A percentile compares a stretch with the other conserved stretches of the same genome.
Conservation (phyloP, 2,797 vertebrate genomes). For the Enteromius trimaculatus region DNA sequence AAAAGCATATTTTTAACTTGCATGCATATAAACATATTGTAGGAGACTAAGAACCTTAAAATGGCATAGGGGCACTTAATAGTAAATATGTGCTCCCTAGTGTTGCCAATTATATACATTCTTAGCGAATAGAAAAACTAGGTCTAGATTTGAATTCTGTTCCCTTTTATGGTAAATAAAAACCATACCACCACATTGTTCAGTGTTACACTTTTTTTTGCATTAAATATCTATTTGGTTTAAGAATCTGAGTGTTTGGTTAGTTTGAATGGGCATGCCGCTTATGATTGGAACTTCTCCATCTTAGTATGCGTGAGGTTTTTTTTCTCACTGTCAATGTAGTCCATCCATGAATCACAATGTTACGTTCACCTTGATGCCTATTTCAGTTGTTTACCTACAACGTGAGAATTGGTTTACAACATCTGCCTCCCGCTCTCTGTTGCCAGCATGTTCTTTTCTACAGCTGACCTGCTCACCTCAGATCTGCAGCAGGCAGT, state of each 20-base stretch:
- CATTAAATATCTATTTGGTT: neutral
- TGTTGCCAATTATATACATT: too few species aligned
- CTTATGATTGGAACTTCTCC: neutral
- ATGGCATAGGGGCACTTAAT: too few species aligned
- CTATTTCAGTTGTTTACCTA: slow-evolving; percentile 30
- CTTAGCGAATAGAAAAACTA: neutral
- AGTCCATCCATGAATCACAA: neutral
- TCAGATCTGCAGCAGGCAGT: slow-evolving; percentile 3
- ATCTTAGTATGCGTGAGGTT: neutral
- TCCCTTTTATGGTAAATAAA: neutral
- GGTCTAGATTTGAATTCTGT: neutral
- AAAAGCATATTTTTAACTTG: too few species aligned
- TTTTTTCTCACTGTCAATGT: slow-evolving; percentile 4
- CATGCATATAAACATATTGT: too few species aligned
- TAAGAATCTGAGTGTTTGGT: neutral
- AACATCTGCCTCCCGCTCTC: slow-evolving; percentile 7
- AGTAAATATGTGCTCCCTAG: too few species aligned
- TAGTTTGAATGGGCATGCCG: neutral
- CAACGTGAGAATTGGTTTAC: neutral
- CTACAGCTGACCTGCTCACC: slow-evolving; percentile 37
- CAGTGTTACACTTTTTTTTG: neutral
- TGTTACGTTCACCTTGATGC: neutral
- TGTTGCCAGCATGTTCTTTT: slow-evolving; percentile 18
- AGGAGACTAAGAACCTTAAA: too few species aligned
- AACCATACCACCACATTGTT: neutral